Evolutionary conservation across 2,797 vertebrate species (phyloP), one percentile per base, ranked within the genome.

Genomic region (Platyrinchus mystaceus): DNA sequence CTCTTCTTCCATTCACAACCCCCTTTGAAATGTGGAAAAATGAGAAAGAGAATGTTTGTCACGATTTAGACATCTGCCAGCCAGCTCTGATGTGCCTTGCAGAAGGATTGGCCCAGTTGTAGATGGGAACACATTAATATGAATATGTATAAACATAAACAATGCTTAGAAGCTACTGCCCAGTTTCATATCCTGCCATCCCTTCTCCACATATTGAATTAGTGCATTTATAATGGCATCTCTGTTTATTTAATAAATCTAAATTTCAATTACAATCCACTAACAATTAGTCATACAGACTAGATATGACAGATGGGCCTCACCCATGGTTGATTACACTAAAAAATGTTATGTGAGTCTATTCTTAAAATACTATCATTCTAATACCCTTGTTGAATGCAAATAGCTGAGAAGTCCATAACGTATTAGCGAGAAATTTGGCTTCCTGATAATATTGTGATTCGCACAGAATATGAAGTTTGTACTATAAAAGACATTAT

Each of bases 261-360:
- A 94, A 96, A 94, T 92, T 96, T 80, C 94, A 95, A 91, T 93
- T 95, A 94, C 90, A 88, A 76, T 96, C 89, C 76, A 83, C 90
- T 90, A 95, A 94, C 80, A 89, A 90, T 95, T 97, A 94, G 68
- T 94, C 91, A 94, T 90, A 83, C 52, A 92, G 85, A 60, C 76
- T 91, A 94, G 89, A 94, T 95, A 87, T 92, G 93, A 96, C 93
- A 96, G 92, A 96, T 96, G 95, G 93, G 80, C 50, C 83, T 97
- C 92, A 91, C 89, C 88, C 73, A 77, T 60, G 91, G 73, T 44
- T 87, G 92, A 96, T 92, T 96, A 93, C 46, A 71, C 75, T 76
- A 94, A 82, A 93, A 90, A 93, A 95, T 66, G 21, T 58, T 93
- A 78, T 84, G 88, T 78, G 87, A 96, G 49, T 92, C 58, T 95